Evolutionary conservation across 2,113 vertebrate species (phyloP).

Genomic region (Cebidichthys violaceus): DNA sequence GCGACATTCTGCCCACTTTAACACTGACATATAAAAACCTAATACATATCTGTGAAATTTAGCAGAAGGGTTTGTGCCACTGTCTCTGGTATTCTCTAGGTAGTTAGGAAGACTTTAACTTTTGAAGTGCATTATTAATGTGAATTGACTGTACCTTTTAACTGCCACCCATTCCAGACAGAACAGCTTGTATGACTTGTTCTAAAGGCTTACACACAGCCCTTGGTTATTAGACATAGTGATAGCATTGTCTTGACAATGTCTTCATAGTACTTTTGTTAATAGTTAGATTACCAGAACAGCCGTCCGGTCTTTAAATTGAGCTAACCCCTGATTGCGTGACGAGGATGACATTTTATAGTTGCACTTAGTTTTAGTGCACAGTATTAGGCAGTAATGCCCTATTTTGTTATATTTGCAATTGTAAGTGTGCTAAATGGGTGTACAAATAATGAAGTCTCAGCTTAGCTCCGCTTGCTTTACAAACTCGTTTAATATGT

Average conservation of each 20-base stretch:
- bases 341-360: slow-evolving; percentile 56
- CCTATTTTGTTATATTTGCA: slow-evolving; percentile 49
- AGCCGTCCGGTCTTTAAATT: slow-evolving; percentile 51
- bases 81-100: slow-evolving; percentile 74
- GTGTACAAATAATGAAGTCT: slow-evolving; percentile 71
- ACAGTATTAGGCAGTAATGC: slow-evolving; percentile 56
- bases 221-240: slow-evolving; percentile 48
- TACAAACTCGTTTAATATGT: slow-evolving; percentile 73
- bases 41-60: slow-evolving; percentile 84
- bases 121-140: slow-evolving; percentile 76
- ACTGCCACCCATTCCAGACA: slow-evolving; percentile 73
- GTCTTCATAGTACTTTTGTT: slow-evolving; percentile 50
- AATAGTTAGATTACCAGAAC: slow-evolving; percentile 57
- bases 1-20: slow-evolving; percentile 79
- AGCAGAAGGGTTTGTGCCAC: slow-evolving; percentile 83
- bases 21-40: slow-evolving; percentile 80
- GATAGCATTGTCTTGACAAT: slow-evolving; percentile 50
- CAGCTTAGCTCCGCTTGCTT: slow-evolving; percentile 73
- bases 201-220: slow-evolving; percentile 34
- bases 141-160: slow-evolving; percentile 70
- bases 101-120: slow-evolving; percentile 66
- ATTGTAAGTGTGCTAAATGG: slow-evolving; percentile 60
- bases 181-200: slow-evolving; percentile 40
- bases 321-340: slow-evolving; percentile 53
- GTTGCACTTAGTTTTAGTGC: slow-evolving; percentile 64